A percentile compares a stretch with the other conserved stretches of the same genome.
These are phyloP conservation scores for Melanogrammus aeglefinus DNA, from an alignment of 2,797 vertebrate species.

Conservation along the genomic window DNA sequence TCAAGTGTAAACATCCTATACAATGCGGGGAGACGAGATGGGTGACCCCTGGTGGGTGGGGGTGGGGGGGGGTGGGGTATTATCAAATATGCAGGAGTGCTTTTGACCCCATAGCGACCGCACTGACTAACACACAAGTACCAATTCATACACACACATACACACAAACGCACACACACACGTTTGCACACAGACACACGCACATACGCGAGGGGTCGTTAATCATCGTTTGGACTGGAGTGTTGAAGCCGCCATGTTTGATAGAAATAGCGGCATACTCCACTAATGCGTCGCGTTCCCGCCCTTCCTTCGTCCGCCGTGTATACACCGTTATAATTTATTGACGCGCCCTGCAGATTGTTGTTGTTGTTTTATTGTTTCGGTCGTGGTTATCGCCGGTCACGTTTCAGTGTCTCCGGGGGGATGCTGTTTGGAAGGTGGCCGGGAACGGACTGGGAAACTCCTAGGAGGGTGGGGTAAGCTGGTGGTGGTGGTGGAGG, in stretches of 20 bases:
- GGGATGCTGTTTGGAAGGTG: background rate
- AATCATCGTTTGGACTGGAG: slow-evolving; percentile 70
- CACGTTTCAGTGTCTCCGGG: background rate
- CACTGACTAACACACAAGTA: slow-evolving; percentile 39
- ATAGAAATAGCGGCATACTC: slow-evolving; percentile 48
- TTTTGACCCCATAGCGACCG: slow-evolving; percentile 70
- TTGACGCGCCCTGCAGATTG: background rate
- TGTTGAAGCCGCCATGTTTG: slow-evolving; percentile 54
- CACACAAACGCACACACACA: slow-evolving; percentile 21
- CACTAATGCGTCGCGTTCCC: slow-evolving; percentile 35
- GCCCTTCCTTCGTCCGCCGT: slow-evolving; percentile 31
- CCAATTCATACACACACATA: slow-evolving; percentile 26
- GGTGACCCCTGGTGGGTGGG: slow-evolving; percentile 41
- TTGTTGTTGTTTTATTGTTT: background rate
- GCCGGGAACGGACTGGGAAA: too few relatives aligned
- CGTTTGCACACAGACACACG: slow-evolving; percentile 37
- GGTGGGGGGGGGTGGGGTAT: slow-evolving; percentile 43
- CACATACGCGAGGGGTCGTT: slow-evolving; percentile 48
- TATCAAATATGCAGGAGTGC: slow-evolving; percentile 71
- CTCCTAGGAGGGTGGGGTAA: background rate
- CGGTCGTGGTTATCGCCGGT: background rate
- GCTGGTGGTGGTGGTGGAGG: background rate
- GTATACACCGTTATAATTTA: slow-evolving; percentile 31
- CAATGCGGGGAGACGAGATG: slow-evolving; percentile 55
- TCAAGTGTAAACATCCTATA: slow-evolving; percentile 72